Base-by-base conservation (phyloP, 2,888 invertebrate genomes). In the Subacronicta megacephala region DNA sequence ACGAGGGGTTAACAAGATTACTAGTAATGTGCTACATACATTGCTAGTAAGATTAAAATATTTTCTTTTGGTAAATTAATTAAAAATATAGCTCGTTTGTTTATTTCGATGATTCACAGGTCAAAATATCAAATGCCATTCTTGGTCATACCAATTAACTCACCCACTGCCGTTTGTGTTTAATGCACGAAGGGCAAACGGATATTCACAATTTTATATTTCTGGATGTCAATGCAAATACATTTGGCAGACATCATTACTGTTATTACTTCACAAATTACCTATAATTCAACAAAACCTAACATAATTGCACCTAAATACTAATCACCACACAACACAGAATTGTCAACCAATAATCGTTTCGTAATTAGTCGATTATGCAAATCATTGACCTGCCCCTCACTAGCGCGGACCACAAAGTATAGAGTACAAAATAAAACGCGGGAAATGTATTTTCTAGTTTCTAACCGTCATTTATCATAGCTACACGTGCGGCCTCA, bases 391-490 rank as follows among this genome's bases (percentile, higher is more conserved):
- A 26, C 23, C 23, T 54, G 26, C 50, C 17, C 59, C 18, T 47
- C 68, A 44, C 61, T 71, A 57, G 45, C 16, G 36, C n/a, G 31
- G 31, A 50, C 50, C 67, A 55, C 33, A 70, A 57, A 63, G 49
- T 52, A 47, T 37, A 49, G n/a, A 53, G 23, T 17, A 54, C 43
- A 56, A 73, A 70, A 62, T 62, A 62, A 61, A 53, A 63, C 17
- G 56, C 66, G 69, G 52, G 40, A 56, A 71, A 74, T 37, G 50
- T 55, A 56, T 64, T 69, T 71, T 71, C 72, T 69, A 73, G 68
- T 75, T 76, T 69, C 56, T 52, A 63, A 69, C 64, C 47, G 35
- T 63, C 70, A 75, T 79, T 77, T 72, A 80, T 80, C 78, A 73
- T 72, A 65, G 69, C 46, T 66, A 45, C 62, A 55, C 61, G 69